phyloP scores from a whole-genome alignment of 2,797 vertebrate genomes.

The Novumbra hubbsi region DNA sequence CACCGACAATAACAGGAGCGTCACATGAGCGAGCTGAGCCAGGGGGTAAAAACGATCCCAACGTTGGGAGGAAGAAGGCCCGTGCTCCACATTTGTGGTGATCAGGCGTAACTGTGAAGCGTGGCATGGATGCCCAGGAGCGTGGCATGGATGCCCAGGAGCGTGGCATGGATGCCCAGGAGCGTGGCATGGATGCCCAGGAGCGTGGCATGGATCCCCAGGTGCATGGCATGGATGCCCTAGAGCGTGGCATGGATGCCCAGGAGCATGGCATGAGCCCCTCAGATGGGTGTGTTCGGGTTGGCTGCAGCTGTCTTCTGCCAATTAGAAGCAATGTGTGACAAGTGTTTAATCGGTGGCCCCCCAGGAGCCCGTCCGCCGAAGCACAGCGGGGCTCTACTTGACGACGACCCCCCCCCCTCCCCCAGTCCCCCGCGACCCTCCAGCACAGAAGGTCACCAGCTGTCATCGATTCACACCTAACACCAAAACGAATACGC shows the following conservation, averaged over 20 bases:
- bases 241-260: too few species aligned
- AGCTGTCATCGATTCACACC: constrained; percentile 49
- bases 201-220: constrained; percentile 43
- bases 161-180: constrained; percentile 51
- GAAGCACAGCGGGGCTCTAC: constrained; percentile 1
- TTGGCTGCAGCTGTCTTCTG: constrained; percentile 70
- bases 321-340: constrained; percentile 58
- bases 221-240: too few species aligned
- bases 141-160: constrained; percentile 51
- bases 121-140: constrained; percentile 62
- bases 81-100: constrained; percentile 54
- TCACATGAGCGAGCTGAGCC: neutral
- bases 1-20: neutral
- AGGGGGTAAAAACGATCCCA: constrained; percentile 23
- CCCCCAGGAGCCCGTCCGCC: constrained; percentile 1
- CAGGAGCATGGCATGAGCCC: too few species aligned
- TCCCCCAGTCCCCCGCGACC: neutral
- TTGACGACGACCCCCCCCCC: constrained; percentile 38
- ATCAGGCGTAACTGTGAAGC: constrained; percentile 61
- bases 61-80: constrained; percentile 49
- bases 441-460: constrained; percentile 29
- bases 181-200: constrained; percentile 53
- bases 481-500: constrained; percentile 45
- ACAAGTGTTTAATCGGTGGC: constrained; percentile 21
- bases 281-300: constrained; percentile 63